Base-by-base conservation (phyloP, 1,140 invertebrate species). In the Battus philenor region DNA sequence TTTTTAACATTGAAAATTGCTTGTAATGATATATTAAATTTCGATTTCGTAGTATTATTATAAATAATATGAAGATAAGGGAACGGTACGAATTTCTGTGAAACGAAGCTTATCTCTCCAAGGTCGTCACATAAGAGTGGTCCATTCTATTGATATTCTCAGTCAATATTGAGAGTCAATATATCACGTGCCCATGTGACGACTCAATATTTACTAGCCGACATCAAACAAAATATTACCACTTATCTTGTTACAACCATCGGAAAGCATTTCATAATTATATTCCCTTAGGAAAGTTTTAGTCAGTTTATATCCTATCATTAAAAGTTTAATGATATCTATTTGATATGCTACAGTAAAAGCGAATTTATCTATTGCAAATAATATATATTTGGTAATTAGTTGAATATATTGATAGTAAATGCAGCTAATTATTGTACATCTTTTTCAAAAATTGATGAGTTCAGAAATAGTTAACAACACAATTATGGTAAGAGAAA, bases 191-290 rank as follows among this genome's bases (percentile, higher is more conserved):
- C 58, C 72, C 55, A 70, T 64, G 69, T 58, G 70, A 74, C 57
- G 59, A 58, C 45, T 58, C 64, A 80, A 84, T 84, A 84, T 84
- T 84, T 73, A 73, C 74, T 47, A 61, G 59, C 52, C 53, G 46
- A 67, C 68, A 68, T 79, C 71, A 80, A 76, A 78, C 59, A 84
- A 59, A 72, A 78, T 84, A 84, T 81, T 76, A 83, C 77, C 69
- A 81, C 69, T 79, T 81, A 80, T 81, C 77, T 76, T 56, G 51
- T 69, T 73, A 76, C 73, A 77, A 73, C 61, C 69, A 58, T 71
- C 58, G 57, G 55, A 77, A 77, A 74, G 65, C 67, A 67, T 72
- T 63, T 66, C 47, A 68, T 50, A 65, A 50, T 58, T 59, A 72
- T 74, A 68, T 68, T 66, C 46, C 58, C 46, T 46, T 45, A 64